Percentiles rank a stretch among this genome's conserved stretches.
phyloP scores from a whole-genome alignment of 2,888 invertebrate genomes.

The Troides helena region DNA sequence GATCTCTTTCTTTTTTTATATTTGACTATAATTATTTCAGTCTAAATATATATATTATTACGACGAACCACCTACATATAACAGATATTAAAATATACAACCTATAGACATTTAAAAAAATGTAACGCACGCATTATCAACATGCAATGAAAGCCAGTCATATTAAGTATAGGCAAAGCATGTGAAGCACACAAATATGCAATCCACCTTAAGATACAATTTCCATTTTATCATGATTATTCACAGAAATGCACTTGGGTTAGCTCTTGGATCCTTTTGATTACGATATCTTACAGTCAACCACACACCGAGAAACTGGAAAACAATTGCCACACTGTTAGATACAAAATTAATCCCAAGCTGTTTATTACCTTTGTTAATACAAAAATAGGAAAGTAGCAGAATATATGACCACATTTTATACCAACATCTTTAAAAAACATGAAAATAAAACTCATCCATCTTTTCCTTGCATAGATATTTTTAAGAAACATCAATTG shows the following conservation, averaged over 20 bases:
- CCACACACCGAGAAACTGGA: slow-evolving; percentile 97
- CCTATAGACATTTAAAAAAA: too few species aligned
- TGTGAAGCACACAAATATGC: slow-evolving; percentile 42
- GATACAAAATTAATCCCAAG: slow-evolving; percentile 52
- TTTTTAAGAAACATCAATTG: too few species aligned
- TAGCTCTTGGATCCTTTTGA: slow-evolving; percentile 98
- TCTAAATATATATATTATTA: too few species aligned
- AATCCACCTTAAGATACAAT: slow-evolving; percentile 69
- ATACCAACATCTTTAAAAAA: not conserved
- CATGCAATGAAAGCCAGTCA: slow-evolving; percentile 11
- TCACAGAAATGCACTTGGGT: slow-evolving; percentile 98
- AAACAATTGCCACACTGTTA: slow-evolving; percentile 66
- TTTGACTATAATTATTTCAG: too few species aligned
- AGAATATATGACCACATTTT: not conserved
- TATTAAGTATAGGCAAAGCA: slow-evolving; percentile 36
- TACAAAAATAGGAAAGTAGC: not conserved
- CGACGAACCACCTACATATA: too few species aligned
- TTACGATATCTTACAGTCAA: slow-evolving; percentile 98
- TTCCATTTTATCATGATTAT: slow-evolving; percentile 68
- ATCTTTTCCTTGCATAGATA: too few species aligned
- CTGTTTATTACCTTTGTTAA: slow-evolving; percentile 7
- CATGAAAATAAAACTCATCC: too few species aligned
- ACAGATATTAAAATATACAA: too few species aligned
- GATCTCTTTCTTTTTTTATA: too few species aligned
- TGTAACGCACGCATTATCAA: slow-evolving; percentile 37